A percentile compares a stretch with the other conserved stretches of the same genome.
Conservation (phyloP, 2,113 vertebrate species). For the Psittacara wagleri region DNA sequence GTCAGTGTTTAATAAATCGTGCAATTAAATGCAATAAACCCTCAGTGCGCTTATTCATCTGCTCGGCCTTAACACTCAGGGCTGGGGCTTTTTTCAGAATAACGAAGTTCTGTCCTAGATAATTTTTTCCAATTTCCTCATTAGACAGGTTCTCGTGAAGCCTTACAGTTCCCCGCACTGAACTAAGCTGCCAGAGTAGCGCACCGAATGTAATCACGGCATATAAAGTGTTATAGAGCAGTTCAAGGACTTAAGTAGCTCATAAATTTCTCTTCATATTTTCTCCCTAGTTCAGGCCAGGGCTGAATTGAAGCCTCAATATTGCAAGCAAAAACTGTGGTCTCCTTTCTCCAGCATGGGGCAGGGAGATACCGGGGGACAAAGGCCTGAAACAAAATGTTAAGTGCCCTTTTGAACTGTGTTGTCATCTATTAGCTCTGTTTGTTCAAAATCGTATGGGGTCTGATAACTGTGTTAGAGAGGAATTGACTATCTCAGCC, state of each 20-base stretch:
- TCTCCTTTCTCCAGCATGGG: background rate
- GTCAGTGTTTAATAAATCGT: conserved; percentile 63
- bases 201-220: conserved; percentile 6
- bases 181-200: background rate
- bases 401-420: background rate
- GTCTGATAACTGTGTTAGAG: background rate
- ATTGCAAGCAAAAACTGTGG: background rate
- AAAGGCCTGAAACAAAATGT: background rate
- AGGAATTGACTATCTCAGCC: background rate
- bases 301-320: background rate
- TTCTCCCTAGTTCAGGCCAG: conserved; percentile 5
- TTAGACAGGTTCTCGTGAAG: conserved; percentile 35
- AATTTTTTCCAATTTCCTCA: conserved; percentile 55
- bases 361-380: background rate
- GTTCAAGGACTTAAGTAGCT: conserved; percentile 30
- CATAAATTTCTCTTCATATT: conserved; percentile 45
- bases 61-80: conserved; percentile 56
- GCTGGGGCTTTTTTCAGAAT: conserved; percentile 37
- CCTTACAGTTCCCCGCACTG: background rate
- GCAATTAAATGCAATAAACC: conserved; percentile 64
- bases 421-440: background rate
- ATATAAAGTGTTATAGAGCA: conserved; percentile 38
- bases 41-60: conserved; percentile 57
- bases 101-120: conserved; percentile 62
- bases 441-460: background rate